Evolutionary conservation across 1,140 invertebrate genomes (phyloP).

Genomic region (Drosophila arizonae): DNA sequence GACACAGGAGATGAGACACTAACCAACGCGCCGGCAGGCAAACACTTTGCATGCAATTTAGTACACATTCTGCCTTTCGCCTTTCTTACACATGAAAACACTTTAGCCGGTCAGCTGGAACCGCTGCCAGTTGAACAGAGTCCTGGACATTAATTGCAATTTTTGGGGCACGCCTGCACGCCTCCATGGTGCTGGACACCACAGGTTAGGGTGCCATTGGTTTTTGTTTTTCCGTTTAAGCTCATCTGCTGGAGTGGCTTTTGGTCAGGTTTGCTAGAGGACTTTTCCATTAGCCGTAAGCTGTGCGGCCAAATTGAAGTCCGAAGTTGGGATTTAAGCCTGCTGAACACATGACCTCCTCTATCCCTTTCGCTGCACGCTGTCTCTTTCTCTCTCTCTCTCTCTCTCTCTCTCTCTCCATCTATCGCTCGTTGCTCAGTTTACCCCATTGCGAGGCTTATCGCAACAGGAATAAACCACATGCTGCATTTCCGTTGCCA

Average conservation of each 20-base stretch:
- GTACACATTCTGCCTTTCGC: slow-evolving; percentile 43
- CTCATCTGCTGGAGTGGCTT: not conserved
- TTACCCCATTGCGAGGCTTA: slow-evolving; percentile 8
- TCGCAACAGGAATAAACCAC: slow-evolving; percentile 19
- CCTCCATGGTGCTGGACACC: not conserved
- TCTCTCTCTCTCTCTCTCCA: not conserved
- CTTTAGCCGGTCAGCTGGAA: slow-evolving; percentile 36
- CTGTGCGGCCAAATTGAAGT: not conserved
- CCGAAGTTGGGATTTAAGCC: not conserved
- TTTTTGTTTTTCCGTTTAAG: slow-evolving; percentile 14
- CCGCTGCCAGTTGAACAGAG: slow-evolving; percentile 16
- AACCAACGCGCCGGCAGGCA: not conserved
- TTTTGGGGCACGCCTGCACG: slow-evolving; percentile 7
- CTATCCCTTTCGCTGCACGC: not conserved
- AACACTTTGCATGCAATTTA: slow-evolving; percentile 61
- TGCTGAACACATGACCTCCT: not conserved
- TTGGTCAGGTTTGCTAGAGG: slow-evolving; percentile 13
- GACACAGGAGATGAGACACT: not conserved
- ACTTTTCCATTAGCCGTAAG: slow-evolving; percentile 11
- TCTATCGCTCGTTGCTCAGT: not conserved
- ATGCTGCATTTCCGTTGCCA: slow-evolving; percentile 15
- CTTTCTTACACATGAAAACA: slow-evolving; percentile 60
- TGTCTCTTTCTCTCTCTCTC: not conserved
- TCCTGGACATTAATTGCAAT: slow-evolving; percentile 49
- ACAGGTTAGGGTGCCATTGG: too few relatives aligned